Percentiles rank a stretch among this genome's conserved stretches.
Conservation (phyloP, 2,113 vertebrate genomes). For the Cinclus mexicanus region DNA sequence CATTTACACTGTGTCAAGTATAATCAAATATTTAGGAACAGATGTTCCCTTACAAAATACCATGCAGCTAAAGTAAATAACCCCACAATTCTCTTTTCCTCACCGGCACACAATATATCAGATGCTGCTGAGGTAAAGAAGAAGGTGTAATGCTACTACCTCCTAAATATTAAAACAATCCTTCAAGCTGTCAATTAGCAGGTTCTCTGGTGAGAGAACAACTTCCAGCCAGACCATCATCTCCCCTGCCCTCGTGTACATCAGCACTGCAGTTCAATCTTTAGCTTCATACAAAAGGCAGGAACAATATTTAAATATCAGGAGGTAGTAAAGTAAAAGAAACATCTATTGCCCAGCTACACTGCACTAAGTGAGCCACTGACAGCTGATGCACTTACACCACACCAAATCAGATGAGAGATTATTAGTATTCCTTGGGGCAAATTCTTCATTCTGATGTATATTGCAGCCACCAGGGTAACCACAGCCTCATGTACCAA, state of each 20-base stretch:
- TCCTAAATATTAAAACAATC: background rate
- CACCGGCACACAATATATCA: background rate
- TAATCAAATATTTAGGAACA: conserved; percentile 13
- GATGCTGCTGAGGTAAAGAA: background rate
- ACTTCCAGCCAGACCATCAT: background rate
- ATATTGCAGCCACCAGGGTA: background rate
- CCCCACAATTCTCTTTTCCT: background rate
- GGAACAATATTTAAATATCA: background rate
- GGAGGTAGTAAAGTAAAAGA: background rate
- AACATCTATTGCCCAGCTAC: background rate
- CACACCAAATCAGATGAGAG: background rate
- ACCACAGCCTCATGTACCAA: background rate
- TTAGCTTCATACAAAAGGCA: background rate
- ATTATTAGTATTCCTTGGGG: background rate
- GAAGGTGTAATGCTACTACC: background rate
- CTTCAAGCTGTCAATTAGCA: background rate
- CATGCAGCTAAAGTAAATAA: background rate
- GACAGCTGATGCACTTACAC: background rate
- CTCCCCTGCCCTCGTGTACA: background rate
- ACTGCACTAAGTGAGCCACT: background rate
- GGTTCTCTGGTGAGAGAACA: background rate
- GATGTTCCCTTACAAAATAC: background rate
- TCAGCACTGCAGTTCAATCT: background rate
- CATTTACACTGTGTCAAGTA: background rate
- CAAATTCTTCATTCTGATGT: background rate